Evolutionary conservation across 2,888 invertebrate genomes (phyloP).

Genomic region (Lithophane semibrunnea): DNA sequence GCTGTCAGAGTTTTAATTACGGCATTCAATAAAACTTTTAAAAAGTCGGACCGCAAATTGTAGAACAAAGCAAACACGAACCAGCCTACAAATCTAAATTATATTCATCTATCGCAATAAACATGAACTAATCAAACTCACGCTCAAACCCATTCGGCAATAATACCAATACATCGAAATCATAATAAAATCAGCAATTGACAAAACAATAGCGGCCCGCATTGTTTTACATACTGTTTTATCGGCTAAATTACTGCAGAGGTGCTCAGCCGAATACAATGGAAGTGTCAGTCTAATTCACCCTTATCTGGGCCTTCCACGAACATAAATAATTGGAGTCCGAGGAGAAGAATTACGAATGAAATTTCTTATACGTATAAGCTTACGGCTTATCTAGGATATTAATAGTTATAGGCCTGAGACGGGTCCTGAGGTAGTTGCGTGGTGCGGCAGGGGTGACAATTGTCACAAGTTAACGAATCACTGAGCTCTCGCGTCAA

Average conservation of each 20-base stretch:
- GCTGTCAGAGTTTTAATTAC: neutral
- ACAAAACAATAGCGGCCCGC: conserved; percentile 73
- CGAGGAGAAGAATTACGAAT: conserved; percentile 40
- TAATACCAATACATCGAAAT: conserved; percentile 58
- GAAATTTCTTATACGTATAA: conserved; percentile 25
- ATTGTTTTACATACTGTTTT: conserved; percentile 72
- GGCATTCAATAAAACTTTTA: neutral
- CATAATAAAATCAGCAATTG: conserved; percentile 75
- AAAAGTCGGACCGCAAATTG: neutral
- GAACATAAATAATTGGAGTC: conserved; percentile 52
- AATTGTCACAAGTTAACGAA: too few relatives aligned
- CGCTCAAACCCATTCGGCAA: conserved; percentile 39
- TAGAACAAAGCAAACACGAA: neutral
- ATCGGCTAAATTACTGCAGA: conserved; percentile 71
- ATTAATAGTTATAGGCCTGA: conserved; percentile 12
- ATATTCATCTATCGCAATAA: conserved; percentile 16
- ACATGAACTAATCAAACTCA: conserved; percentile 28
- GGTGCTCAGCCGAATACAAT: conserved; percentile 76
- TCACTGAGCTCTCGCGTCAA: too few relatives aligned
- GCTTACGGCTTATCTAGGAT: conserved; percentile 5
- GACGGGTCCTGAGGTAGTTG: too few relatives aligned
- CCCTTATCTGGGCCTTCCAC: conserved; percentile 59
- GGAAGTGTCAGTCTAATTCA: conserved; percentile 71
- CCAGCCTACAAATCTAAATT: too few relatives aligned
- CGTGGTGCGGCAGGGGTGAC: too few relatives aligned